Evolutionary conservation across 1,140 invertebrate species (phyloP).

Genomic region (Gryon sp.): DNA sequence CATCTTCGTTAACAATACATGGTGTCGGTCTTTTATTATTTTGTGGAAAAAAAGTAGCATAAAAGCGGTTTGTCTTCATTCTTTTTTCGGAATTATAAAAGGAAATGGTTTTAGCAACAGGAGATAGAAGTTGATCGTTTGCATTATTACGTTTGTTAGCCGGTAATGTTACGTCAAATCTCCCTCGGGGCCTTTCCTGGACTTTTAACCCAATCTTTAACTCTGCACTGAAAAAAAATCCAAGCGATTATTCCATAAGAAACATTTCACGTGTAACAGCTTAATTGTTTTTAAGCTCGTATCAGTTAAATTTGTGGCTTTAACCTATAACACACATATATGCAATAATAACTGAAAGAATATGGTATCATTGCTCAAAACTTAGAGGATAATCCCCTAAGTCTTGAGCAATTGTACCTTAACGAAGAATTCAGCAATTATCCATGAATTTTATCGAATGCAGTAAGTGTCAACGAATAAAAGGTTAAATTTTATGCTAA

Average conservation of each 20-base stretch:
- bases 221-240: constrained; percentile 18
- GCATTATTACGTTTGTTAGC: constrained; percentile 54
- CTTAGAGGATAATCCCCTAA: too few species aligned
- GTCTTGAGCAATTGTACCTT: too few species aligned
- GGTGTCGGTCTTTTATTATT: constrained; percentile 15
- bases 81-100: constrained; percentile 15
- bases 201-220: constrained; percentile 28
- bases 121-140: constrained; percentile 42
- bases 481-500: too few species aligned
- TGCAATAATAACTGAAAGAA: too few species aligned
- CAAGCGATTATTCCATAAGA: neutral
- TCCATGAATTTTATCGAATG: too few species aligned
- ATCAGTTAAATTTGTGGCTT: too few species aligned
- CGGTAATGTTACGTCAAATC: constrained; percentile 13
- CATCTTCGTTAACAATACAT: constrained; percentile 44
- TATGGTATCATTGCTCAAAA: too few species aligned
- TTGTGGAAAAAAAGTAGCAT: constrained; percentile 10
- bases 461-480: too few species aligned
- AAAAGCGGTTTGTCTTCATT: constrained; percentile 20
- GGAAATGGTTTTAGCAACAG: constrained; percentile 32
- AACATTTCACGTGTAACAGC: too few species aligned
- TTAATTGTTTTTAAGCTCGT: too few species aligned
- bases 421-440: too few species aligned
- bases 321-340: too few species aligned
- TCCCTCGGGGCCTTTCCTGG: constrained; percentile 18